Evolutionary conservation across 2,113 vertebrate genomes (phyloP).

Genomic region (Rafetus swinhoei): DNA sequence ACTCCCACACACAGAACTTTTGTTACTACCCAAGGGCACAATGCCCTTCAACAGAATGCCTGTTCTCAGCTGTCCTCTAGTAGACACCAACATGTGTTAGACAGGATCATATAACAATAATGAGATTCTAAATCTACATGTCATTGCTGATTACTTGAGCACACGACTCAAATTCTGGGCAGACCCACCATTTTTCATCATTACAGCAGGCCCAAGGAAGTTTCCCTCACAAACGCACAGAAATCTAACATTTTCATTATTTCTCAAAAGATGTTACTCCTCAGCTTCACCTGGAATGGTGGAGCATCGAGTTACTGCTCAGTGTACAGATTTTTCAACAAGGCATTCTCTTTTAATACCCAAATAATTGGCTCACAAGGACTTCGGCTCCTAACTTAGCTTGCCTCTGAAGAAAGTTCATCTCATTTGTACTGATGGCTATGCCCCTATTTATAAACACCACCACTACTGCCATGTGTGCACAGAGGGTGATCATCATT

Average conservation of each 20-base stretch:
- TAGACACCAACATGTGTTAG: fast-evolving
- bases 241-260: conserved; percentile 59
- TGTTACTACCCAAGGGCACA: not conserved
- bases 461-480: not conserved
- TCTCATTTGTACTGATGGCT: not conserved
- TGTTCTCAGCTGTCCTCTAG: fast-evolving
- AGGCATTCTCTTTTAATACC: conserved; percentile 54
- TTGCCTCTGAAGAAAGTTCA: conserved; percentile 49
- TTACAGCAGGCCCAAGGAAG: not conserved
- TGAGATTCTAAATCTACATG: not conserved
- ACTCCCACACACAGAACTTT: not conserved
- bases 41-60: not conserved
- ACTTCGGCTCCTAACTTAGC: conserved; percentile 39
- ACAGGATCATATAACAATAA: not conserved
- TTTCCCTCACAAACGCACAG: not conserved
- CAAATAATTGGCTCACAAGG: conserved; percentile 49
- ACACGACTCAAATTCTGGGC: not conserved
- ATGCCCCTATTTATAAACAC: not conserved
- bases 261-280: conserved; percentile 50
- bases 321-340: conserved; percentile 43
- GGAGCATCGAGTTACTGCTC: not conserved
- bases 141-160: not conserved
- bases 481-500: not conserved
- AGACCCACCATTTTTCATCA: not conserved
- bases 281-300: conserved; percentile 37